Evolutionary conservation across 1,140 invertebrate species (phyloP).

Genomic region (Dendroctonus valens): DNA sequence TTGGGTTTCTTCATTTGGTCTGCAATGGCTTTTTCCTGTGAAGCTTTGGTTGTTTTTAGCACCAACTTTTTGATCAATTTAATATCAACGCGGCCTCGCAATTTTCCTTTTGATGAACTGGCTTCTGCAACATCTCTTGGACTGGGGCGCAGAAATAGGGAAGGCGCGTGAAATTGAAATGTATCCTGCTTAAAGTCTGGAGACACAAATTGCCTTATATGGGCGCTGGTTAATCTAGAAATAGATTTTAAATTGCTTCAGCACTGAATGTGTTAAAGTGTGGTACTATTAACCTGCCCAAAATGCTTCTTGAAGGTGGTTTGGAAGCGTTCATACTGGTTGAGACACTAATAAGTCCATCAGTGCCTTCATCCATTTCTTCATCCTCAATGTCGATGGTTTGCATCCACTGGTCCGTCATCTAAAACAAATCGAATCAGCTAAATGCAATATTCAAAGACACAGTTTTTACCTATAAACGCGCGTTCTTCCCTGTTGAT

Average conservation of each 20-base stretch:
- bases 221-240: slow-evolving; percentile 27
- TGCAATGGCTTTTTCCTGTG: slow-evolving; percentile 6
- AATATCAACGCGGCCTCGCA: neutral
- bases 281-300: neutral
- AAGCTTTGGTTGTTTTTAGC: slow-evolving; percentile 4
- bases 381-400: too few relatives aligned
- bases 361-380: too few relatives aligned
- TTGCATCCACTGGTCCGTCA: too few relatives aligned
- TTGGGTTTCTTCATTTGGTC: too few relatives aligned
- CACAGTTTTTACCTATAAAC: too few relatives aligned
- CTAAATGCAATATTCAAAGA: too few relatives aligned
- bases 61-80: neutral
- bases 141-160: neutral
- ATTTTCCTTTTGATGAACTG: neutral
- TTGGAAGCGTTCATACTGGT: too few relatives aligned
- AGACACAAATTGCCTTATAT: slow-evolving; percentile 34
- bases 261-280: neutral
- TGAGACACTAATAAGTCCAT: too few relatives aligned
- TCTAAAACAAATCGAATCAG: too few relatives aligned
- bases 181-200: slow-evolving; percentile 27
- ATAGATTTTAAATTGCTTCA: neutral
- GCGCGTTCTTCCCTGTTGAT: too few relatives aligned
- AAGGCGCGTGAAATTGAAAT: slow-evolving; percentile 2
- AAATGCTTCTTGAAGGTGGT: neutral
- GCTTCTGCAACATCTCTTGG: neutral